Percentiles rank a stretch among this genome's conserved stretches.
Evolutionary conservation across 2,113 vertebrate genomes (phyloP).

Genomic region (Recurvirostra avosetta): DNA sequence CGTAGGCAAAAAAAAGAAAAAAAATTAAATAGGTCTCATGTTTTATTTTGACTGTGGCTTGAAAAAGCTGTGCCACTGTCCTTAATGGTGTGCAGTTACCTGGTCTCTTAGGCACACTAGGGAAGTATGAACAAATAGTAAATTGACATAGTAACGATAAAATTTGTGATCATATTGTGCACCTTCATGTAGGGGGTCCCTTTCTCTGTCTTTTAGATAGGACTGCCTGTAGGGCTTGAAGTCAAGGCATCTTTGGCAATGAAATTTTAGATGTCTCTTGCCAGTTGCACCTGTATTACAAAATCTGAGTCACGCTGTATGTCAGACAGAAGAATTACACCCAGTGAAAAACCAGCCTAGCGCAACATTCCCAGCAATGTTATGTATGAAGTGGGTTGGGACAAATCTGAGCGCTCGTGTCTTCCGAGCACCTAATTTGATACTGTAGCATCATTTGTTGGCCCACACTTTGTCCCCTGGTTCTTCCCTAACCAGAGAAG

Average conservation of each 20-base stretch:
- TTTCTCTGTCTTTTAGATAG: neutral
- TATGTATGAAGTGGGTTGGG: neutral
- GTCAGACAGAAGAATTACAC: neutral
- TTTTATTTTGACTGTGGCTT: neutral
- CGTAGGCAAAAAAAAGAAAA: neutral
- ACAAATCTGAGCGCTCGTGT: neutral
- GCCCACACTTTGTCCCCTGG: neutral
- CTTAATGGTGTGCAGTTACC: neutral
- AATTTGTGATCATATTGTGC: neutral
- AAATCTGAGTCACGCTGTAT: neutral
- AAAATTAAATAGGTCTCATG: neutral
- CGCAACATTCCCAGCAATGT: neutral
- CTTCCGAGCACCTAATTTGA: neutral
- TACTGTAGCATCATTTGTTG: neutral
- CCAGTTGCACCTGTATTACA: neutral
- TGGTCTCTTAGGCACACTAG: neutral
- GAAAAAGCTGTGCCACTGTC: neutral
- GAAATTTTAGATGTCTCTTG: neutral
- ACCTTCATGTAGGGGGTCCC: neutral
- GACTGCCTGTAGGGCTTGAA: neutral
- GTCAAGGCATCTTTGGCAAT: neutral
- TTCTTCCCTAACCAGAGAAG: neutral
- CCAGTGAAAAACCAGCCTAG: neutral
- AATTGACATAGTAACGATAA: neutral
- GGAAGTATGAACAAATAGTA: neutral